A percentile compares a stretch with the other conserved stretches of the same genome.
Conservation (phyloP, 2,888 invertebrate genomes). For the Pyrgus malvae region DNA sequence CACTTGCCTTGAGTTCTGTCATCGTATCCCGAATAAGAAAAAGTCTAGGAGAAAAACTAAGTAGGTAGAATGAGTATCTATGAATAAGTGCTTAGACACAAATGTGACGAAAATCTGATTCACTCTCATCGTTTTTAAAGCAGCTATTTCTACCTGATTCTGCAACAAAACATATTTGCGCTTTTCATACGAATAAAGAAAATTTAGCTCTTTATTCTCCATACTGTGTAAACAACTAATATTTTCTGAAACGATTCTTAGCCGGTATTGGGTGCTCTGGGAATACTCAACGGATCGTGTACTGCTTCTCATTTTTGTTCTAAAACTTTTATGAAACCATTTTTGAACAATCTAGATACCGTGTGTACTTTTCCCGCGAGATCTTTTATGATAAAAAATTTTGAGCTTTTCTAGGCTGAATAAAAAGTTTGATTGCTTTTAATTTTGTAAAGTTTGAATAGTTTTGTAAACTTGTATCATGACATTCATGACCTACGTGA, state of each 20-base stretch:
- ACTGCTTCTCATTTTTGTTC: conserved; percentile 21
- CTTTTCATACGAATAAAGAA: neutral
- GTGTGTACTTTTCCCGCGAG: conserved; percentile 15
- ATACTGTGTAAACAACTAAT: conserved; percentile 17
- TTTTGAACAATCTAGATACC: conserved; percentile 21
- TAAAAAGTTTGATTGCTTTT: too few species aligned
- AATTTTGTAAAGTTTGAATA: too few species aligned
- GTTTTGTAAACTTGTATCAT: too few species aligned
- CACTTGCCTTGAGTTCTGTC: too few species aligned
- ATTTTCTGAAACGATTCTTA: conserved; percentile 22
- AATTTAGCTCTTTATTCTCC: neutral
- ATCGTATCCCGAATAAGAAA: too few species aligned
- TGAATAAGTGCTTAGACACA: too few species aligned
- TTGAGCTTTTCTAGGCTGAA: neutral
- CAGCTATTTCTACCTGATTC: too few species aligned
- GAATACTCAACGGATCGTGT: conserved; percentile 17
- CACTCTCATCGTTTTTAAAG: too few species aligned
- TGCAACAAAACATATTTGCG: conserved; percentile 2
- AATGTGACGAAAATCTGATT: too few species aligned
- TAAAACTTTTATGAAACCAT: conserved; percentile 23
- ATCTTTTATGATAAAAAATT: conserved; percentile 15
- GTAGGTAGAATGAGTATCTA: too few species aligned
- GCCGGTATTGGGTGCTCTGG: conserved; percentile 20
- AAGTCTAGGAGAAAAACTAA: too few species aligned
- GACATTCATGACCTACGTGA: too few species aligned